These are phyloP conservation scores for Poecile montanus DNA, from an alignment of 2,797 vertebrate genomes.

Conservation along the genomic window DNA sequence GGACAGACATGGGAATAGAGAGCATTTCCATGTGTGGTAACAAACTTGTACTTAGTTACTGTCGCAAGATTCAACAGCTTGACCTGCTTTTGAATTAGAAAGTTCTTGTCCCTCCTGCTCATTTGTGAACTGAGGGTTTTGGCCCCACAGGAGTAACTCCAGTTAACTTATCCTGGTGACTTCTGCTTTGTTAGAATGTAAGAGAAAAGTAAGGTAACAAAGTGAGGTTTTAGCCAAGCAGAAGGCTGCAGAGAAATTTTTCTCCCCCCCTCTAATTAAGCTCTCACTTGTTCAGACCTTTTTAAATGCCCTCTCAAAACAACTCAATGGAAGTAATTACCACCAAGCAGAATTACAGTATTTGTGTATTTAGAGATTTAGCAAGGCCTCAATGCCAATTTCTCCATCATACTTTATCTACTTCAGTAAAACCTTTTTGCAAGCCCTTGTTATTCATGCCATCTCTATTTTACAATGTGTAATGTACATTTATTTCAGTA, in stretches of 20 bases:
- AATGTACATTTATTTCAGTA: neutral
- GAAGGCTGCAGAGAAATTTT: neutral
- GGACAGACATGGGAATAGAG: neutral
- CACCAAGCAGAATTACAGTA: neutral
- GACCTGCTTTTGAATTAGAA: neutral
- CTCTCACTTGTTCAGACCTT: neutral
- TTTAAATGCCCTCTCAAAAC: neutral
- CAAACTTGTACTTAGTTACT: neutral
- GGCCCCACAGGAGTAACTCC: neutral
- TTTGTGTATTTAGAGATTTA: neutral
- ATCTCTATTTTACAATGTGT: conserved; percentile 3
- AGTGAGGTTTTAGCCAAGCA: neutral
- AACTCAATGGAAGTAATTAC: neutral
- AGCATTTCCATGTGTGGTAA: neutral
- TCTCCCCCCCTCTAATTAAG: neutral
- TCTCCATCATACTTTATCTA: neutral
- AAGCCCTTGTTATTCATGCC: neutral
- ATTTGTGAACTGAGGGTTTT: neutral
- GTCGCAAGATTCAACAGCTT: neutral
- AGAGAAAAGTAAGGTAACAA: neutral
- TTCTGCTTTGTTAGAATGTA: neutral
- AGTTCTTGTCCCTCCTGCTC: neutral
- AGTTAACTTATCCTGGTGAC: neutral
- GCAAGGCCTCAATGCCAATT: neutral
- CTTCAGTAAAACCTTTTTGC: neutral